These are phyloP conservation scores for Buphagus erythrorhynchus DNA, from an alignment of 2,797 vertebrate species.

Conservation along the genomic window DNA sequence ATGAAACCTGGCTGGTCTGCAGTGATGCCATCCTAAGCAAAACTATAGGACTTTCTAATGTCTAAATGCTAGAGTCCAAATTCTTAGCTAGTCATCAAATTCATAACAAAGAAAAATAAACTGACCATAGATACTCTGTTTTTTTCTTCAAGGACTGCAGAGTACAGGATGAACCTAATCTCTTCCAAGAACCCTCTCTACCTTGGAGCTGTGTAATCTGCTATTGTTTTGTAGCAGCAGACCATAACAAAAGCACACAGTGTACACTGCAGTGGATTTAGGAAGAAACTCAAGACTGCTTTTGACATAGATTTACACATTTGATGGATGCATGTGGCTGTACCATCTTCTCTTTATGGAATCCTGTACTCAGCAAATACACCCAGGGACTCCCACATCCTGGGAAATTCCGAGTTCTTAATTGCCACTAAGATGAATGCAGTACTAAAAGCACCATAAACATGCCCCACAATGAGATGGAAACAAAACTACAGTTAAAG, in stretches of 20 bases:
- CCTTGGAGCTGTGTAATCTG: background rate
- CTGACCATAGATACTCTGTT: background rate
- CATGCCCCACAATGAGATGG: background rate
- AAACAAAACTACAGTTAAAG: background rate
- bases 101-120: background rate
- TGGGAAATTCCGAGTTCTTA: background rate
- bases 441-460: background rate
- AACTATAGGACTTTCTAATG: background rate
- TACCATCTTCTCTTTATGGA: background rate
- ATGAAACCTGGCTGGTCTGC: background rate
- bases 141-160: background rate
- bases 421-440: background rate
- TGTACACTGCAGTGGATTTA: background rate
- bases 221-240: background rate
- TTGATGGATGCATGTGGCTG: background rate
- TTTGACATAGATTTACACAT: background rate
- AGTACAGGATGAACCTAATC: background rate
- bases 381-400: background rate
- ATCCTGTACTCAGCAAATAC: background rate
- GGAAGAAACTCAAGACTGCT: background rate
- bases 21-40: background rate
- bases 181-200: background rate
- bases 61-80: background rate
- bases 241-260: background rate
- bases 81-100: background rate